A percentile compares a stretch with the other conserved stretches of the same genome.
Conservation (phyloP, 2,888 invertebrate genomes). For the Xestia ashworthii region DNA sequence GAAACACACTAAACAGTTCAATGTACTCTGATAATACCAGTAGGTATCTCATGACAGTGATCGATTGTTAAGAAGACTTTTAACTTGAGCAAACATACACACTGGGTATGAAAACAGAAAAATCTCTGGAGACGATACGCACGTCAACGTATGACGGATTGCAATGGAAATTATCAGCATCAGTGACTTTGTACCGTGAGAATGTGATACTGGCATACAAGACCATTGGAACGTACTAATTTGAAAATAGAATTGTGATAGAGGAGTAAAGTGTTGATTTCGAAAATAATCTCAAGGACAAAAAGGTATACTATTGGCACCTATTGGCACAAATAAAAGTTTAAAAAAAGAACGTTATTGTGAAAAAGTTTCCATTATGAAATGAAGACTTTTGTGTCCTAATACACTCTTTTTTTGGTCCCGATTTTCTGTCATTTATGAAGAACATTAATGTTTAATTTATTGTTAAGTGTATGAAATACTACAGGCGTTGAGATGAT, state of each 20-base stretch:
- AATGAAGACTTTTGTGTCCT: not conserved
- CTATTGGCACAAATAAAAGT: not conserved
- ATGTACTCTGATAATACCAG: slow-evolving; percentile 84
- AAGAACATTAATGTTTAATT: not conserved
- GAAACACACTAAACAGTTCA: slow-evolving; percentile 84
- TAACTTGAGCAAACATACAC: slow-evolving; percentile 85
- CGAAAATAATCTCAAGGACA: not conserved
- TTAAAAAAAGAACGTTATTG: not conserved
- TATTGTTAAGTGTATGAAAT: not conserved
- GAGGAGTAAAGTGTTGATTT: not conserved
- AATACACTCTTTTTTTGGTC: not conserved
- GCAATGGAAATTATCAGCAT: slow-evolving; percentile 67
- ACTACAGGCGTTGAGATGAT: not conserved
- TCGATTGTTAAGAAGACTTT: slow-evolving; percentile 86
- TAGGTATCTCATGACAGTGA: slow-evolving; percentile 85
- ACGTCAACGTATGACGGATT: slow-evolving; percentile 82
- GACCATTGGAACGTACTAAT: slow-evolving; percentile 25
- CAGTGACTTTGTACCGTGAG: slow-evolving; percentile 52
- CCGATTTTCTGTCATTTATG: not conserved
- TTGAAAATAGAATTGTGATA: slow-evolving; percentile 30
- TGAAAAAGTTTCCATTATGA: not conserved
- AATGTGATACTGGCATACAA: slow-evolving; percentile 52
- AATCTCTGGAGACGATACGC: slow-evolving; percentile 74
- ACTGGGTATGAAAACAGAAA: slow-evolving; percentile 76
- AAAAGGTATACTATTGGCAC: not conserved